Conservation (phyloP, 2,113 vertebrate genomes). For the Illadopsis cleaveri region DNA sequence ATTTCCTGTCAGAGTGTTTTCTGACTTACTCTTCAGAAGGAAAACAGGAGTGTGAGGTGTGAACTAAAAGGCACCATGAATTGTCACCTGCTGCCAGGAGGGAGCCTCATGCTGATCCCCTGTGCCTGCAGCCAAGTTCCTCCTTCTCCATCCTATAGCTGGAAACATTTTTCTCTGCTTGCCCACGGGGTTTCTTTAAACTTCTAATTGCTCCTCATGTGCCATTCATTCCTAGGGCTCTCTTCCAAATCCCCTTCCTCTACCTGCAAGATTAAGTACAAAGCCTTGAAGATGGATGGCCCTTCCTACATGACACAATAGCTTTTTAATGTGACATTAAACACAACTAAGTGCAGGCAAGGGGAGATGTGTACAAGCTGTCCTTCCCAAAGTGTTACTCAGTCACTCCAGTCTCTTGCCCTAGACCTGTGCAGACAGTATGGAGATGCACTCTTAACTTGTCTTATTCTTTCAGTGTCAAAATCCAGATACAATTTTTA, state of each 20-base stretch:
- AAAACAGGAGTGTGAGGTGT: not conserved
- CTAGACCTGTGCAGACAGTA: not conserved
- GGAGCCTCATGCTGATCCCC: not conserved
- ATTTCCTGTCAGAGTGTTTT: constrained; percentile 31
- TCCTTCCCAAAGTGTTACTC: not conserved
- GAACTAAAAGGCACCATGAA: not conserved
- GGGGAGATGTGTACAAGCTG: not conserved
- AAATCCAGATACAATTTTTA: not conserved
- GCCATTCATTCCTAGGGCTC: not conserved
- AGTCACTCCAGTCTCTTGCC: not conserved
- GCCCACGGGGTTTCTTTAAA: not conserved
- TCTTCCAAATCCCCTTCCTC: not conserved
- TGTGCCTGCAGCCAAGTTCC: not conserved
- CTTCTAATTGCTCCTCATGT: not conserved
- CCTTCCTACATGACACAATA: not conserved
- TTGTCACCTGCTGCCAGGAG: not conserved
- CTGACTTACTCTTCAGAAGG: not conserved
- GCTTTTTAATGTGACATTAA: not conserved
- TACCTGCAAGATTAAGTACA: not conserved
- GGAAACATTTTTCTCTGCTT: not conserved
- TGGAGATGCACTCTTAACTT: not conserved
- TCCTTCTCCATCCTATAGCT: rapidly evolving
- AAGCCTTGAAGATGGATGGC: not conserved
- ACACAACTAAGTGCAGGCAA: not conserved
- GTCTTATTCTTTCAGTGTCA: not conserved